A percentile compares a stretch with the other conserved stretches of the same genome.
phyloP scores from a whole-genome alignment of 2,113 vertebrate genomes.

The Leiothrix lutea region DNA sequence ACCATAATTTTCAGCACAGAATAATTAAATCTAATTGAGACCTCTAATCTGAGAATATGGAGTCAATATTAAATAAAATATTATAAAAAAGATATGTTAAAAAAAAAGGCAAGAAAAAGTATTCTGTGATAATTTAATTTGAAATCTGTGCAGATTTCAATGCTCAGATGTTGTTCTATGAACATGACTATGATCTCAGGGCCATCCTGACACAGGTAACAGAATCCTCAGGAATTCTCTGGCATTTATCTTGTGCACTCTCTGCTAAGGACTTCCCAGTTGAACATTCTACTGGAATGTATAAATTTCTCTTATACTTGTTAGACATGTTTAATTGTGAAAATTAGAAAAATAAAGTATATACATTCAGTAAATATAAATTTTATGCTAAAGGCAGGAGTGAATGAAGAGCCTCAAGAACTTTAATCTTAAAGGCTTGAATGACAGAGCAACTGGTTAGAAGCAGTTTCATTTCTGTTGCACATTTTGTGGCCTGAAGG shows the following conservation, averaged over 20 bases:
- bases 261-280: rapidly evolving
- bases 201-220: neutral
- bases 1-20: neutral
- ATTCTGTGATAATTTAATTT: neutral
- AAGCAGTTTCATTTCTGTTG: neutral
- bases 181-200: neutral
- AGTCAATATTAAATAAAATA: neutral
- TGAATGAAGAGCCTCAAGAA: neutral
- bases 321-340: neutral
- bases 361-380: neutral
- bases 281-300: neutral
- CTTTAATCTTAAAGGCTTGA: neutral
- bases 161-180: neutral
- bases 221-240: neutral
- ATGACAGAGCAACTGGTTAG: neutral
- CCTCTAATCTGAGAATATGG: neutral
- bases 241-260: neutral
- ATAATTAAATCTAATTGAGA: neutral
- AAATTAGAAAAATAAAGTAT: neutral
- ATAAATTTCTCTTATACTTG: neutral
- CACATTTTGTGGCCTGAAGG: neutral
- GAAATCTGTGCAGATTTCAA: neutral
- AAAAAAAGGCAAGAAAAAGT: neutral
- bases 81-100: neutral
- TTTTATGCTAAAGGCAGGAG: neutral